Conservation (phyloP, 2,113 vertebrate species). For the Nicator chloris region DNA sequence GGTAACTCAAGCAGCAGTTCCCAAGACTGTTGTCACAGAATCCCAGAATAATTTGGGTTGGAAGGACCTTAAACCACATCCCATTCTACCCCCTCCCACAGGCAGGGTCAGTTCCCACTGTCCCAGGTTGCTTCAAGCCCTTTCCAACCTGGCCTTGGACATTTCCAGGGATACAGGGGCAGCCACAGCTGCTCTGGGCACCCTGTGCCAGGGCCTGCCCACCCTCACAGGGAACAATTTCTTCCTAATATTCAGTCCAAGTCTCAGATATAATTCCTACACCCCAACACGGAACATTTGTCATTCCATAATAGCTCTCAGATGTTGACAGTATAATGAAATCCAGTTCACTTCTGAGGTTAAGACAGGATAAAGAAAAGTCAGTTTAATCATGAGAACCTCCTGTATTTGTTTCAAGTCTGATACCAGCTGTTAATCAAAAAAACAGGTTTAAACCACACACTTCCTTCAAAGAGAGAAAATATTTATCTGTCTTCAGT, state of each 20-base stretch:
- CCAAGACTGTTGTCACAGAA: background rate
- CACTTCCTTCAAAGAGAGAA: background rate
- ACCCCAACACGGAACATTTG: background rate
- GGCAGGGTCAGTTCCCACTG: background rate
- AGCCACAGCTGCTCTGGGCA: background rate
- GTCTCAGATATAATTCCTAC: background rate
- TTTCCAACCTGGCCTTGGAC: background rate
- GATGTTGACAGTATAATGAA: background rate
- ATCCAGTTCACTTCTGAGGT: background rate
- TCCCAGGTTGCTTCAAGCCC: background rate
- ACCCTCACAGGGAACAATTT: accelerated
- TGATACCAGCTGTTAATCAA: background rate
- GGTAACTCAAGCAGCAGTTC: background rate
- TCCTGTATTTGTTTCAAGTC: background rate
- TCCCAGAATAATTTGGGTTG: background rate
- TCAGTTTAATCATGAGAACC: background rate
- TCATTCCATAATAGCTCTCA: background rate
- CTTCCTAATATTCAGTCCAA: background rate
- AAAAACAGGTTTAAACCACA: background rate
- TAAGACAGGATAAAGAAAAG: background rate
- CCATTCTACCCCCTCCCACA: background rate
- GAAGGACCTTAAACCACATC: background rate
- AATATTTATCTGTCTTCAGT: background rate
- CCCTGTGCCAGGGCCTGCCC: background rate
- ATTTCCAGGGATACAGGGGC: background rate